Percentiles rank a stretch among this genome's conserved stretches.
Conservation (phyloP, 2,113 vertebrate species). For the Tauraco erythrolophus region DNA sequence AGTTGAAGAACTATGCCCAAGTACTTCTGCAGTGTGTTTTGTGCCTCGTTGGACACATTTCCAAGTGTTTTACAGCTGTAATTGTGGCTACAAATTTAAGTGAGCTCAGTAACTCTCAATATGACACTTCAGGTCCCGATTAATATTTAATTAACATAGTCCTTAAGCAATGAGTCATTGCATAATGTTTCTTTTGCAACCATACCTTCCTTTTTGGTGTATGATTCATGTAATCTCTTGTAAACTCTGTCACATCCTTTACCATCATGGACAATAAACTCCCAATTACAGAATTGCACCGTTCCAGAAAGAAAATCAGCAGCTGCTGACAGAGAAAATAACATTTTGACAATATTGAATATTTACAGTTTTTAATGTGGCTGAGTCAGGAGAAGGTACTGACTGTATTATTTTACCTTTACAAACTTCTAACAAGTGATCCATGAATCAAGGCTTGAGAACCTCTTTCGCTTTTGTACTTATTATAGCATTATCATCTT, state of each 20-base stretch:
- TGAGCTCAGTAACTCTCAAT: not conserved
- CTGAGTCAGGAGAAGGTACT: not conserved
- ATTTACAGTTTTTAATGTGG: not conserved
- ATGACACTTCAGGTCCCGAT: not conserved
- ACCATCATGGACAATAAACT: not conserved
- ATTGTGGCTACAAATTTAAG: not conserved
- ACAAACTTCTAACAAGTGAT: not conserved
- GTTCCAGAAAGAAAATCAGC: not conserved
- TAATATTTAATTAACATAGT: slow-evolving; percentile 13
- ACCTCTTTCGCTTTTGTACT: not conserved
- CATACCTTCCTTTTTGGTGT: not conserved
- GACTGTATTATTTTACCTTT: not conserved
- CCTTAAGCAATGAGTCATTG: not conserved
- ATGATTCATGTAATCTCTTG: not conserved
- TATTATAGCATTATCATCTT: not conserved
- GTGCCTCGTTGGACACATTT: not conserved
- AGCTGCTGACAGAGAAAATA: not conserved
- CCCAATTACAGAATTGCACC: not conserved
- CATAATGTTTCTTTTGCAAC: not conserved
- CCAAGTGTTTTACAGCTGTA: not conserved
- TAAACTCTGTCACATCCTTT: not conserved
- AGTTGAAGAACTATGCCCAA: not conserved
- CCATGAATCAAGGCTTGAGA: not conserved
- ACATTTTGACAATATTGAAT: not conserved
- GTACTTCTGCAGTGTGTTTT: not conserved